Evolutionary conservation across 2,113 vertebrate species (phyloP), one percentile per base, ranked within the genome.

Genomic region (Thinocorus orbignyianus): DNA sequence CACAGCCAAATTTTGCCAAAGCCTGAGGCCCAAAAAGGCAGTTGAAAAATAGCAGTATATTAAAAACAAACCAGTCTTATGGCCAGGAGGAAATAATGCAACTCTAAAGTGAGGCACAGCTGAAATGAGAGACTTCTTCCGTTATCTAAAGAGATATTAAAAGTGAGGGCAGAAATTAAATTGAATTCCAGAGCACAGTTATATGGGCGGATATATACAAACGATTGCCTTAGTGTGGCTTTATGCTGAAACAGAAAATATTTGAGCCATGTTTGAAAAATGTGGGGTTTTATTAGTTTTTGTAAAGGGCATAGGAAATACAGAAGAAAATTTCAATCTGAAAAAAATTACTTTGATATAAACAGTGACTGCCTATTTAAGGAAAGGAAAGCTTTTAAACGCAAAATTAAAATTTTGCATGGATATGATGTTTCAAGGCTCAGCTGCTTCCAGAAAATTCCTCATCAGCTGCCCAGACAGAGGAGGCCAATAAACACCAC

Each of bases 111-210:
- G 60, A 86, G 30, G 70, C 3, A 4, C 48, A 65, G 57, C 23
- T 92, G 42, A 94, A 96, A 96, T 72, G 61, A 91, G 58, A 92
- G 93, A 93, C 28, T 33, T 20, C 58, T 64, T 87, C 41, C 57
- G 58, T 78, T 87, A 33, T 90, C 42, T 93, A 37, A 93, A 84
- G 76, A 61, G 30, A 92, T 94, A 92, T 84, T 95, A 92, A 85
- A 96, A 85, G 42, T 49, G 33, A 93, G 52, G 61, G 22, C 17
- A 93, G 74, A 89, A 93, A 78, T 90, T 72, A 91, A 86, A 92
- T 41, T 80, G 69, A 92, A 82, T 94, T 90, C 44, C 60, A 77
- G 57, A 88, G 35, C 76, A 17, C 25, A 49, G 65, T 49, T 87
- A 26, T 49, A 81, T 41, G 33, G n/a, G 9, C 0, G 2, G n/a